Evolutionary conservation across 2,888 invertebrate genomes (phyloP), one percentile per base, ranked within the genome.

Genomic region (Pteria penguin): DNA sequence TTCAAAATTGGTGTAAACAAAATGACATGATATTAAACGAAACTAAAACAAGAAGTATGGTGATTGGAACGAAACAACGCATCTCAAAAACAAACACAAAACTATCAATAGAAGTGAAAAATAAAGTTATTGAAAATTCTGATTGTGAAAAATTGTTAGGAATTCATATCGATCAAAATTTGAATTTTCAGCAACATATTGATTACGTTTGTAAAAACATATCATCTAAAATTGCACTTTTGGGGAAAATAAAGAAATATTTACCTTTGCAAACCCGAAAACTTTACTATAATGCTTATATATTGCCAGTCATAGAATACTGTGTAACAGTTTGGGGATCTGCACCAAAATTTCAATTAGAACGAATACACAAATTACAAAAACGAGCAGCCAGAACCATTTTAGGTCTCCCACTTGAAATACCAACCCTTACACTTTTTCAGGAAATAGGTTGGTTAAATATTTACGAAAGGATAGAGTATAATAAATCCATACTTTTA

Each of bases 331-430:
- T 61, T 4, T 61, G 61, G 61, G 61, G 11, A 18, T 14, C 4
- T 27, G 26, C 61, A 26, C 8, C 61, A 29, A 11, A 61, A 11
- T 61, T 8, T n/a, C 11, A 26, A 18, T 4, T 61, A 27, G 32
- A 27, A 26, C 61, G 61, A 26, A 61, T 61, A 8, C n/a, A 27
- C n/a, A 61, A 61, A 5, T 26, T 61, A 61, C 61, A 61, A 61
- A 26, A 61, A 26, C 61, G 61, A 8, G 27, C 61, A 61, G 27
- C 61, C 24, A 61, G 61, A 61, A 5, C 29, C 14, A 61, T 61
- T 14, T 31, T 61, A 11, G 29, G 29, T 27, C 18, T 18, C 5
- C 27, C 27, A n/a, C 29, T 14, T 24, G 27, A 29, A 11, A 22
- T 18, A 27, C 61, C 61, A 27, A 27, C 61, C 4, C 24, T 61